These are phyloP conservation scores for Vanessa atalanta DNA, from an alignment of 1,140 invertebrate genomes.

Conservation along the genomic window DNA sequence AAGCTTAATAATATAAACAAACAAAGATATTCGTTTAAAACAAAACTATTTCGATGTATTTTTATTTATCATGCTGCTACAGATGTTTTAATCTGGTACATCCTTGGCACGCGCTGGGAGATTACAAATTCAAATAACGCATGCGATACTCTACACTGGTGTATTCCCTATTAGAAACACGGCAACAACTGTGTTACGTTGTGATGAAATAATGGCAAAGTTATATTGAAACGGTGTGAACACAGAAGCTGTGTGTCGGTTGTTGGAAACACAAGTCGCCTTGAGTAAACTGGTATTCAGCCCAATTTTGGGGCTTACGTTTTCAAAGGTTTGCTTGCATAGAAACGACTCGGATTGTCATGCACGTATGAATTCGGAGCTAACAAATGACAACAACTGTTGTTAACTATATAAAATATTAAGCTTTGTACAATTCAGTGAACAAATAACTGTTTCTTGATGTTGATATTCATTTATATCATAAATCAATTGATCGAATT, in stretches of 20 bases:
- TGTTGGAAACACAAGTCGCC: constrained; percentile 41
- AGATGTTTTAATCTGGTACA: constrained; percentile 4
- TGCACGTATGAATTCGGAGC: neutral
- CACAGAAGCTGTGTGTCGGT: constrained; percentile 41
- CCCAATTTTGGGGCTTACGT: constrained; percentile 59
- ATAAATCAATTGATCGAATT: no score
- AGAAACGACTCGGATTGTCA: constrained; percentile 12
- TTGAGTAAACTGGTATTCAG: constrained; percentile 63
- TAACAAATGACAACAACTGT: constrained; percentile 1
- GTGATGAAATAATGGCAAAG: constrained; percentile 36
- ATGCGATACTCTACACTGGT: constrained; percentile 23
- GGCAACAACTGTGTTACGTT: constrained; percentile 34
- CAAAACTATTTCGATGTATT: neutral
- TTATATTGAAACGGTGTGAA: constrained; percentile 42
- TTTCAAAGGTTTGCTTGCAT: constrained; percentile 54
- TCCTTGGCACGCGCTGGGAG: constrained; percentile 30
- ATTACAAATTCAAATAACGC: constrained; percentile 37
- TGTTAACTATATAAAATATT: constrained; percentile 2
- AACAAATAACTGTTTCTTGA: no score
- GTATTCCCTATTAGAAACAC: constrained; percentile 24
- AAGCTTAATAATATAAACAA: no score
- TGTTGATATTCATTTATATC: no score
- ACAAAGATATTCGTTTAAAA: no score
- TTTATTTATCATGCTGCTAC: neutral
- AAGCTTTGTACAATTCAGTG: neutral